Evolutionary conservation across 1,140 invertebrate species (phyloP).

Genomic region (Phthorimaea operculella): DNA sequence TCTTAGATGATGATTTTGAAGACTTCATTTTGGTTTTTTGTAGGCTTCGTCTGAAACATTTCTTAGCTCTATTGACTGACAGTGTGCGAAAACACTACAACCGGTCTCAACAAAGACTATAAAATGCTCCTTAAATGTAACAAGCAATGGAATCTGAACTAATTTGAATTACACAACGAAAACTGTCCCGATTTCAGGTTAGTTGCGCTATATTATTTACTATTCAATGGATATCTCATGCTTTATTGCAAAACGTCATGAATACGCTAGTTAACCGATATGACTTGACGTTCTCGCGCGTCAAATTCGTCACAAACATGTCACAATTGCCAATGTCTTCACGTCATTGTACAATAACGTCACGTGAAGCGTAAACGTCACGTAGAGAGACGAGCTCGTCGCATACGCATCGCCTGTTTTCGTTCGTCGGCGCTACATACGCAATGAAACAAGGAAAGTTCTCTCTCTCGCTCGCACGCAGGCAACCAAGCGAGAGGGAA

Average conservation of each 20-base stretch:
- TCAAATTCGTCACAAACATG: slow-evolving; percentile 3
- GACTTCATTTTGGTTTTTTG: too few relatives aligned
- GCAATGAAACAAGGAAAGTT: slow-evolving; percentile 21
- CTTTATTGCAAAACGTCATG: too few relatives aligned
- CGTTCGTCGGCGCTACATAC: slow-evolving; percentile 24
- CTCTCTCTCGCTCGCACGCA: slow-evolving; percentile 31
- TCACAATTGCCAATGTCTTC: slow-evolving; percentile 27
- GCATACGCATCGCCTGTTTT: slow-evolving; percentile 35
- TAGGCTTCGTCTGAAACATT: too few relatives aligned
- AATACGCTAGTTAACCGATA: too few relatives aligned
- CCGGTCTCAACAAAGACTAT: slow-evolving; percentile 41
- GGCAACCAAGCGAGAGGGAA: slow-evolving; percentile 21
- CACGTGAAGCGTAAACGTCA: slow-evolving; percentile 24
- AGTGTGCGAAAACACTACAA: slow-evolving; percentile 27
- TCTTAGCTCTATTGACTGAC: too few relatives aligned
- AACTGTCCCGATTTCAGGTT: not conserved
- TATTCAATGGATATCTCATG: not conserved
- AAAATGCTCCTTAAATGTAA: slow-evolving; percentile 20
- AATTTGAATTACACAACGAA: not conserved
- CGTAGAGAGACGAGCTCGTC: slow-evolving; percentile 23
- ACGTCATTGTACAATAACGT: slow-evolving; percentile 44
- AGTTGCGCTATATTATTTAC: not conserved
- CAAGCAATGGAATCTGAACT: not conserved
- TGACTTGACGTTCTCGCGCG: not conserved
- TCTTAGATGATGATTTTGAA: too few relatives aligned